A percentile compares a stretch with the other conserved stretches of the same genome.
Conservation (phyloP, 1,140 invertebrate genomes). For the Aricia agestis region DNA sequence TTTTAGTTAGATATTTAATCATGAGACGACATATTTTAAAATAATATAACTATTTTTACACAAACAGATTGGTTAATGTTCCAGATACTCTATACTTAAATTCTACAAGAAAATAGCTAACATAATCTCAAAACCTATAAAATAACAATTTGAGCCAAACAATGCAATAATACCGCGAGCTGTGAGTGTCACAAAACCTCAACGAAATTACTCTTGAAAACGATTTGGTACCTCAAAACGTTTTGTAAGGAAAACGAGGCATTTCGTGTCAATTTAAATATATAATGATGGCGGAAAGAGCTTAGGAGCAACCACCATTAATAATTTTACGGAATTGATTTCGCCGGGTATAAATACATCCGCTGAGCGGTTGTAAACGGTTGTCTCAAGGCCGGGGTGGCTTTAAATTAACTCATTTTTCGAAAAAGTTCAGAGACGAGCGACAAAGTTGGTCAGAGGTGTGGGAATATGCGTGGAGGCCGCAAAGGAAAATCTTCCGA, state of each 20-base stretch:
- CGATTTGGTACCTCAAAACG: neutral
- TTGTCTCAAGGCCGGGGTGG: neutral
- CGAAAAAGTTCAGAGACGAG: neutral
- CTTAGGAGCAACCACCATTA: neutral
- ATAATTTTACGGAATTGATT: constrained; percentile 11
- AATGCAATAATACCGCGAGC: too few species aligned
- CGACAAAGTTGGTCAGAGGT: too few species aligned
- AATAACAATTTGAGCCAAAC: too few species aligned
- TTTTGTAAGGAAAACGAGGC: neutral
- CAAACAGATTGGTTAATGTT: too few species aligned
- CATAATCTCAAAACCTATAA: too few species aligned
- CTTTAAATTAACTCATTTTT: neutral
- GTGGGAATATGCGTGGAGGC: too few species aligned
- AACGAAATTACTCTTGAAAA: neutral
- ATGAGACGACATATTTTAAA: too few species aligned
- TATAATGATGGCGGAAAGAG: constrained; percentile 11
- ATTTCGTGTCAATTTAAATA: constrained; percentile 5
- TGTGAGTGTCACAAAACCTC: neutral
- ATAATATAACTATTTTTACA: too few species aligned
- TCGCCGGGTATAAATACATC: neutral
- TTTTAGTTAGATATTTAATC: too few species aligned
- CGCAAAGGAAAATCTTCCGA: too few species aligned
- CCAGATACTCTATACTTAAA: too few species aligned
- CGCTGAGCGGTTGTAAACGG: neutral
- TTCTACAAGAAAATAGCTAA: too few species aligned